Conservation (phyloP, 2,888 invertebrate genomes). For the Electrophaes corylata region DNA sequence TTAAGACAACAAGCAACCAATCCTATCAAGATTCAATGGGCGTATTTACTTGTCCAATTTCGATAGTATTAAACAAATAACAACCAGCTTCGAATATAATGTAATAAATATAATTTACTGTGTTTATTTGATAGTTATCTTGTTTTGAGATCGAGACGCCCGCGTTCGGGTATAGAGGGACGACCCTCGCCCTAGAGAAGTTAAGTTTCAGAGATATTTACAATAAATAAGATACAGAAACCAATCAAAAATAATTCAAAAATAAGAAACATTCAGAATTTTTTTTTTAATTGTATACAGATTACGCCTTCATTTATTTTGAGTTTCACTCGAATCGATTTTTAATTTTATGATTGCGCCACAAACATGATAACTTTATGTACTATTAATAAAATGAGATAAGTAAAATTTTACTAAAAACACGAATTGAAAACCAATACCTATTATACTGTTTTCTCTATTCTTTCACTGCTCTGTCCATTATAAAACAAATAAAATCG, state of each 20-base stretch:
- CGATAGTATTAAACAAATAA: slow-evolving; percentile 78
- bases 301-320: too few relatives aligned
- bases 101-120: slow-evolving; percentile 83
- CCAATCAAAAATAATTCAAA: too few relatives aligned
- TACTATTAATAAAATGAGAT: too few relatives aligned
- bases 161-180: slow-evolving; percentile 53
- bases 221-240: too few relatives aligned
- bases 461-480: slow-evolving; percentile 52
- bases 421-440: too few relatives aligned
- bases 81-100: slow-evolving; percentile 67
- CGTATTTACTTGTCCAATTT: slow-evolving; percentile 41
- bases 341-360: too few relatives aligned
- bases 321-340: too few relatives aligned
- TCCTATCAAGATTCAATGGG: slow-evolving; percentile 19
- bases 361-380: too few relatives aligned
- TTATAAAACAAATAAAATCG: slow-evolving; percentile 79
- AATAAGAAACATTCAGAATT: too few relatives aligned
- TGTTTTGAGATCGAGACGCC: slow-evolving; percentile 70
- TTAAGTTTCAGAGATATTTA: slow-evolving; percentile 18
- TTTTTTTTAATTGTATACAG: too few relatives aligned
- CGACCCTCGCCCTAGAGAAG: slow-evolving; percentile 52
- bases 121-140: slow-evolving; percentile 76
- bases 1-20: not conserved
- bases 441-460: slow-evolving; percentile 22
- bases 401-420: too few relatives aligned